Evolutionary conservation across 2,797 vertebrate genomes (phyloP), one percentile per base, ranked within the genome.

Genomic region (Hypotaenidia philippensis): DNA sequence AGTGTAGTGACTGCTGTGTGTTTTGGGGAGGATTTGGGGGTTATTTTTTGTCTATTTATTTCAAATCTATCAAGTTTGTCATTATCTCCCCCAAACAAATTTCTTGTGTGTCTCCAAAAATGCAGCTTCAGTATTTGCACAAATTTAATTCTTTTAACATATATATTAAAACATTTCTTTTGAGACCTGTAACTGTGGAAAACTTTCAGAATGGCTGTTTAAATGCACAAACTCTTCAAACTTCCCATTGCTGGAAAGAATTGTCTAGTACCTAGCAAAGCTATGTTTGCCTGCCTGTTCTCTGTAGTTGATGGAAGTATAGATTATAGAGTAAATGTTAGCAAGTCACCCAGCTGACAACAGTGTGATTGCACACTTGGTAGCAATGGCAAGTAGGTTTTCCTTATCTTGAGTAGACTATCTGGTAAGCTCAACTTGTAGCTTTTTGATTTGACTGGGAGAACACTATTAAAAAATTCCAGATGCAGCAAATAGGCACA

Each of bases 11-110:
- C 60, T 4, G 5, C 2, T 45, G 11, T 53, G 34, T 50, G 13
- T 16, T 45, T 71, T 22, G 5, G 12, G 5, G 8, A 5, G 0
- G 4, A 2, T 4, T 7, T 8, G 9, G 7, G 27, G 1, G 4
- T 45, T 14, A 5, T 18, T 16, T 47, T 71, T 71, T 31, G 0
- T 9, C 29, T 21, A 3, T 17, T 55, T 50, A 3, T 40, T 57
- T 55, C 34, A 60, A 72, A 69, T 25, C 9, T 6, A 53, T 64
- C 23, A 34, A 13, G 10, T 71, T 74, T 83, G 44, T 60, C 21
- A 8, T 40, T 40, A 13, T 61, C 44, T 26, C 13, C 13, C 7
- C 23, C 9, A 19, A 87, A n/a, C 3, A 19, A 27, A 47, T 49
- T 9, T 11, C 11, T 32, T 31, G 2, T 49, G 3, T 40, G 34